Evolutionary conservation across 2,113 vertebrate species (phyloP).

Genomic region (Desmodus rotundus): DNA sequence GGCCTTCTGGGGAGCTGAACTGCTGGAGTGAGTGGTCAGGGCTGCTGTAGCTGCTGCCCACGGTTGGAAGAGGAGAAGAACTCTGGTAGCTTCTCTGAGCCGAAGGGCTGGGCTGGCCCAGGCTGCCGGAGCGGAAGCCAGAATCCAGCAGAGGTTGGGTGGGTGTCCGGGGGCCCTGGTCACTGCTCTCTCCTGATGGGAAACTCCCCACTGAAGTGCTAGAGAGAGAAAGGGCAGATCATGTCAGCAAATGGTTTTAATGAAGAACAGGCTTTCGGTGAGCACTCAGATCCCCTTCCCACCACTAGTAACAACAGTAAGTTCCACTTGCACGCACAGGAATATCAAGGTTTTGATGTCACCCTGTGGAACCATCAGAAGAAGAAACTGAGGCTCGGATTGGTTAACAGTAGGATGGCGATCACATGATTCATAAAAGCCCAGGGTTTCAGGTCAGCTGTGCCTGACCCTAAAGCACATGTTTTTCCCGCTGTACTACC

Average conservation of each 20-base stretch:
- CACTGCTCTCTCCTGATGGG: conserved; percentile 81
- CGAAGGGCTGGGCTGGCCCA: conserved; percentile 81
- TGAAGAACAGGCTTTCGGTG: neutral
- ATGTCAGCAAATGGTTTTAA: neutral
- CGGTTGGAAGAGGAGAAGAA: conserved; percentile 71
- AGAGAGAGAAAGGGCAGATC: neutral
- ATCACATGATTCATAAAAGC: neutral
- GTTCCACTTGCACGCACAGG: fast-evolving
- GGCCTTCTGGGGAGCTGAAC: conserved; percentile 66
- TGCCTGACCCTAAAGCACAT: neutral
- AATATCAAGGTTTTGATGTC: fast-evolving
- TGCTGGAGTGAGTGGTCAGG: conserved; percentile 57
- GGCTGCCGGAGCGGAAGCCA: conserved; percentile 78
- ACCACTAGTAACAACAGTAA: neutral
- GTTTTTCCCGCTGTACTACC: neutral
- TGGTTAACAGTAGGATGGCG: neutral
- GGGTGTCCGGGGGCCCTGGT: conserved; percentile 81
- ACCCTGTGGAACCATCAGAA: neutral
- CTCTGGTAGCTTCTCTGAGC: conserved; percentile 82
- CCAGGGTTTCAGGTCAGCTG: neutral
- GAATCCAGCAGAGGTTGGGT: conserved; percentile 85
- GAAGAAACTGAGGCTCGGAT: neutral
- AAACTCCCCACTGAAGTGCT: conserved; percentile 82
- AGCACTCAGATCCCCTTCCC: neutral
- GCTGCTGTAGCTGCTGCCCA: conserved; percentile 68